Percentiles rank a stretch among this genome's conserved stretches.
Conservation (phyloP, 1,140 invertebrate species). For the Nixonia krombeini region DNA sequence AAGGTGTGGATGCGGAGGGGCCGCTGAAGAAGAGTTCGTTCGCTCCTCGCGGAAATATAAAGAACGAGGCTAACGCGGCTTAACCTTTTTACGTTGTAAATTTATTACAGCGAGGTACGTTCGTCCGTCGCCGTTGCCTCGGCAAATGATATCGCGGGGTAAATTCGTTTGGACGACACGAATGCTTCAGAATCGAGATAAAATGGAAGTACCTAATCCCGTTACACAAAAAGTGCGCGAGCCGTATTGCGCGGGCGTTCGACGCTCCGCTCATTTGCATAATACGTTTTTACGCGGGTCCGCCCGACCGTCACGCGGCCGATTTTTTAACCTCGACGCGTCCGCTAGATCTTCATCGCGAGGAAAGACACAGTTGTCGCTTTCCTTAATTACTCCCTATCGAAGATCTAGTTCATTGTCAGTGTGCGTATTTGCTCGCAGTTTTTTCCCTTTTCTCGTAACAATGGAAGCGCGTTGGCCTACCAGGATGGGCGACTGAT, state of each 20-base stretch:
- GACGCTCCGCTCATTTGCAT: slow-evolving; percentile 25
- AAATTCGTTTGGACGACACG: slow-evolving; percentile 67
- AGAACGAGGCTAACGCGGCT: slow-evolving; percentile 70
- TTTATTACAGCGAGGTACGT: slow-evolving; percentile 67
- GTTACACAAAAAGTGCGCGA: slow-evolving; percentile 59
- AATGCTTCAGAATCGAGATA: slow-evolving; percentile 62
- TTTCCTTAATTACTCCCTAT: too few species aligned
- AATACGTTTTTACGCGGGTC: slow-evolving; percentile 46
- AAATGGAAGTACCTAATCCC: slow-evolving; percentile 63
- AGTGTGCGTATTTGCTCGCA: too few species aligned
- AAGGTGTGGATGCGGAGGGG: slow-evolving; percentile 25
- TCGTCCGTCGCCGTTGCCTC: slow-evolving; percentile 40
- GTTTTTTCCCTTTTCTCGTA: too few species aligned
- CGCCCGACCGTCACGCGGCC: too few species aligned
- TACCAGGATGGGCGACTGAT: too few species aligned
- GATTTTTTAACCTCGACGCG: too few species aligned
- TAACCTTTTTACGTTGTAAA: slow-evolving; percentile 71
- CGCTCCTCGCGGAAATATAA: slow-evolving; percentile 68
- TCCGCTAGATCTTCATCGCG: too few species aligned
- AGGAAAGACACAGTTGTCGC: too few species aligned
- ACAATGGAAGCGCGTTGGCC: too few species aligned
- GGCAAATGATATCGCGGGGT: slow-evolving; percentile 66
- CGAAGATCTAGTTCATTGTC: too few species aligned
- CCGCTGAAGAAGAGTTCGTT: slow-evolving; percentile 25
- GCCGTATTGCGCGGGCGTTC: slow-evolving; percentile 31